Base-by-base conservation (phyloP, 92 coral and sea anemone genomes). In the Galaxea fascicularis region DNA sequence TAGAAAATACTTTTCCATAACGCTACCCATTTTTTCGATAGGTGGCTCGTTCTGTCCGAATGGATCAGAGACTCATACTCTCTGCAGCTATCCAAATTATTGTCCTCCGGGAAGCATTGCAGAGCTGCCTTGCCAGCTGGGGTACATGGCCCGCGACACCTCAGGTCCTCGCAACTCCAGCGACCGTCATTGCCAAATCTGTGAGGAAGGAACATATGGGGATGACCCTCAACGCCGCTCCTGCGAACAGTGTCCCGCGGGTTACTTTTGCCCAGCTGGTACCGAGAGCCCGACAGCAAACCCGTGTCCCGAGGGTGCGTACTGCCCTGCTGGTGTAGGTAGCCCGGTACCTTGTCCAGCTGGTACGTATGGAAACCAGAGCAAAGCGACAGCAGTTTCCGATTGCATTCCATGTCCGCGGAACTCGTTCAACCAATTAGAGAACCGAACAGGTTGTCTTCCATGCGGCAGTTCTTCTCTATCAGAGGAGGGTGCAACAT, bases 401-500 rank as follows among this genome's bases (percentile, higher is more conserved):
- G 98, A 97, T 46, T 97, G 99, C 30, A 86, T 41, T 47, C 94
- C 85, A 11, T 97, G 99, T 71, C 94, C 97, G 22, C 54, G 66
- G 64, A 76, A 89, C 75, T 84, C 94, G 0, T 94, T 82, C 80
- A 92, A 93, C 74, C 83, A 89, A 54, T 76, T 86, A 46, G 80
- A 73, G 21, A 95, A 98, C 30, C 85, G 86, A 39, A 81, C 79
- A 39, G 97, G 95, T 1, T 97, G 99, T 71, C 86, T 88, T 5
- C 95, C 97, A 5, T 97, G 99, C 73, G 99, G 99, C 28, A 93
- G 98, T 87, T 95, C 97, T 80, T 89, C 99, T 41, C 64, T 70
- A 0, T 91, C 99, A 10, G 87, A 66, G 28, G 87, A 79, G 54
- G 99, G 99, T n/a, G 87, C 88, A 74, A 88, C 91, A 30, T 56